Conservation (phyloP, 2,888 invertebrate species). For the Drosophila colorata region DNA sequence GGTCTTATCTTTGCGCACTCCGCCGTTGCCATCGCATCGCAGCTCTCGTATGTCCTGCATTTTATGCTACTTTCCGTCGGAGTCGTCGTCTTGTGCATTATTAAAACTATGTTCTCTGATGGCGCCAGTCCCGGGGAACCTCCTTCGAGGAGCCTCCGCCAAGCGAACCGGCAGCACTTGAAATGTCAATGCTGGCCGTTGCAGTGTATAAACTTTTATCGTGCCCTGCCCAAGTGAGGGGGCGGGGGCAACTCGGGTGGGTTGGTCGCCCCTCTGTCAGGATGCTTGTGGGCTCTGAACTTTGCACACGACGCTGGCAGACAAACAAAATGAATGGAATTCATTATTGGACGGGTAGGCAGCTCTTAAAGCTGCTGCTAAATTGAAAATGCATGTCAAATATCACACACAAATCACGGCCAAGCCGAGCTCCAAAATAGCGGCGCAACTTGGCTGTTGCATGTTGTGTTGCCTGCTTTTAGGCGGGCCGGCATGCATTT, state of each 20-base stretch:
- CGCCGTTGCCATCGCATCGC: slow-evolving; percentile 26
- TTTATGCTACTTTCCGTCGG: slow-evolving; percentile 70
- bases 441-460: slow-evolving; percentile 21
- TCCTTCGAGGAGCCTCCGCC: slow-evolving; percentile 16
- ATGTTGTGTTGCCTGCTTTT: slow-evolving; percentile 57
- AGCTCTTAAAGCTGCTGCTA: slow-evolving; percentile 63
- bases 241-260: background rate
- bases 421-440: slow-evolving; percentile 18
- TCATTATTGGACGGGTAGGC: slow-evolving; percentile 74
- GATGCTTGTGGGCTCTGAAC: slow-evolving; percentile 35
- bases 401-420: slow-evolving; percentile 71
- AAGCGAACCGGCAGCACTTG: slow-evolving; percentile 60
- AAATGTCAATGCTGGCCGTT: slow-evolving; percentile 80
- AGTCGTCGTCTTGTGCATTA: slow-evolving; percentile 81
- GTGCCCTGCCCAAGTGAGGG: slow-evolving; percentile 29
- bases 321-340: slow-evolving; percentile 79
- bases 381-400: slow-evolving; percentile 84
- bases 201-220: slow-evolving; percentile 81
- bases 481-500: slow-evolving; percentile 42
- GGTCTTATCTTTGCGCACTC: slow-evolving; percentile 52
- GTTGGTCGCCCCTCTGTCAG: slow-evolving; percentile 1
- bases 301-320: slow-evolving; percentile 50
- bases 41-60: slow-evolving; percentile 80
- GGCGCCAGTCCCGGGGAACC: slow-evolving; percentile 66
- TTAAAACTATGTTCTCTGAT: slow-evolving; percentile 76